Conservation (phyloP, 1,140 invertebrate genomes). For the Drosophila ercepeae region DNA sequence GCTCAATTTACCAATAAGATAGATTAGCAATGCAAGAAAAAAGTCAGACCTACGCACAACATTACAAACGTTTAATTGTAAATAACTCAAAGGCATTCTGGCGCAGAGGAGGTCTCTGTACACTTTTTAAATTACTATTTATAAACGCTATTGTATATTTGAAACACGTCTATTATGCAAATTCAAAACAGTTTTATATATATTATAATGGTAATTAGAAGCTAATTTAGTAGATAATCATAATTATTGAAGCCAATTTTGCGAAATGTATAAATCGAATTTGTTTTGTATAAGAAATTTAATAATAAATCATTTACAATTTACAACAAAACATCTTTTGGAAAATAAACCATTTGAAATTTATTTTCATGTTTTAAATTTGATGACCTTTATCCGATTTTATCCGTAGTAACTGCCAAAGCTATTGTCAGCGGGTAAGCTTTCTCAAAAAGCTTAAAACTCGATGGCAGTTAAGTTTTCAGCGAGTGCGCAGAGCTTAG, state of each 20-base stretch:
- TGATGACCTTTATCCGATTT: neutral
- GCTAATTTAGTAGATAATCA: conserved; percentile 28
- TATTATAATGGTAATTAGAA: conserved; percentile 25
- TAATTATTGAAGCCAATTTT: conserved; percentile 34
- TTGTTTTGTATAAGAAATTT: conserved; percentile 62
- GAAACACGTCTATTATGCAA: conserved; percentile 11
- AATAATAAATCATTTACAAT: conserved; percentile 44
- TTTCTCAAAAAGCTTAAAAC: conserved; percentile 41
- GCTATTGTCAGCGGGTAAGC: conserved; percentile 19
- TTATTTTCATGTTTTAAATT: too few species aligned
- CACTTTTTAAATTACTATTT: conserved; percentile 8
- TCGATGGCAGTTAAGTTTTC: conserved; percentile 26
- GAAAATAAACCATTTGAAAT: neutral
- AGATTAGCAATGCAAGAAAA: conserved; percentile 11
- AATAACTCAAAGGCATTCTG: conserved; percentile 56
- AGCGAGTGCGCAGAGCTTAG: conserved; percentile 42
- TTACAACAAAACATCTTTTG: too few species aligned
- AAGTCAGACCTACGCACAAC: conserved; percentile 34
- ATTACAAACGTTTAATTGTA: conserved; percentile 54
- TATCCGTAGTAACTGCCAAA: neutral
- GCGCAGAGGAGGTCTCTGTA: conserved; percentile 4
- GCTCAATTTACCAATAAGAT: conserved; percentile 39
- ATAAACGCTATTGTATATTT: conserved; percentile 32
- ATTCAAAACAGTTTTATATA: conserved; percentile 24
- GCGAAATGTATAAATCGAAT: conserved; percentile 55